Percentiles rank a stretch among this genome's conserved stretches.
These are phyloP conservation scores for Sinelater perroti DNA, from an alignment of 2,888 invertebrate genomes.

Conservation along the genomic window DNA sequence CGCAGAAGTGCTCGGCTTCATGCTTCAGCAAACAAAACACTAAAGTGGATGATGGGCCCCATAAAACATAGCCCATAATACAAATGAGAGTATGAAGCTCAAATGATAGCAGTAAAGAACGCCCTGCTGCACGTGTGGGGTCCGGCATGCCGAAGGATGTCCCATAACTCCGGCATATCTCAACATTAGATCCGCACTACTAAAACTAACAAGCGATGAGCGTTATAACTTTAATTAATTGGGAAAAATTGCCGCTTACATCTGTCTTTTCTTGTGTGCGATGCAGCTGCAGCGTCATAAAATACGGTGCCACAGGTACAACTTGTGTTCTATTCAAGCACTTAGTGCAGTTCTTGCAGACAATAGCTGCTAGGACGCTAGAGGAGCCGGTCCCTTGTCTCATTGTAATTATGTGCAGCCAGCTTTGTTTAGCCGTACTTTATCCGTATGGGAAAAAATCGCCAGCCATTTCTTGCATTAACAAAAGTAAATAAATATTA, in stretches of 20 bases:
- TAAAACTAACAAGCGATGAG: slow-evolving; percentile 40
- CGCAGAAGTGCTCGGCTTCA: slow-evolving; percentile 28
- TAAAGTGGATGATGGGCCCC: slow-evolving; percentile 30
- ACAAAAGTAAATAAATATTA: no score
- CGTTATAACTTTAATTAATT: slow-evolving; percentile 43
- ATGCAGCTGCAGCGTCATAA: slow-evolving; percentile 34
- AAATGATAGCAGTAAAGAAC: slow-evolving; percentile 42
- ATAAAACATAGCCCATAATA: slow-evolving; percentile 38
- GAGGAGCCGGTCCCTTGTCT: slow-evolving; percentile 9
- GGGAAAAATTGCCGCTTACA: slow-evolving; percentile 39
- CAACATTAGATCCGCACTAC: slow-evolving; percentile 43
- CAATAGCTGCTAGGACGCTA: slow-evolving; percentile 18
- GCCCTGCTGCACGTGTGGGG: slow-evolving; percentile 46
- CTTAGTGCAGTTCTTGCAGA: slow-evolving; percentile 11
- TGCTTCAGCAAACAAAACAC: slow-evolving; percentile 31
- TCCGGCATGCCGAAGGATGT: slow-evolving; percentile 42
- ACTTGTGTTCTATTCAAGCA: slow-evolving; percentile 14
- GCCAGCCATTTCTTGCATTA: not conserved
- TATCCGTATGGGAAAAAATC: not conserved
- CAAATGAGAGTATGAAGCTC: slow-evolving; percentile 43
- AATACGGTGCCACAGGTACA: slow-evolving; percentile 13
- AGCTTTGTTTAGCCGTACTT: slow-evolving; percentile 12
- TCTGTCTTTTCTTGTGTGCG: slow-evolving; percentile 33
- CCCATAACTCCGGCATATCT: slow-evolving; percentile 44
- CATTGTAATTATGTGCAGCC: slow-evolving; percentile 17